phyloP scores from a whole-genome alignment of 2,888 invertebrate species.

The Eulithis testata region DNA sequence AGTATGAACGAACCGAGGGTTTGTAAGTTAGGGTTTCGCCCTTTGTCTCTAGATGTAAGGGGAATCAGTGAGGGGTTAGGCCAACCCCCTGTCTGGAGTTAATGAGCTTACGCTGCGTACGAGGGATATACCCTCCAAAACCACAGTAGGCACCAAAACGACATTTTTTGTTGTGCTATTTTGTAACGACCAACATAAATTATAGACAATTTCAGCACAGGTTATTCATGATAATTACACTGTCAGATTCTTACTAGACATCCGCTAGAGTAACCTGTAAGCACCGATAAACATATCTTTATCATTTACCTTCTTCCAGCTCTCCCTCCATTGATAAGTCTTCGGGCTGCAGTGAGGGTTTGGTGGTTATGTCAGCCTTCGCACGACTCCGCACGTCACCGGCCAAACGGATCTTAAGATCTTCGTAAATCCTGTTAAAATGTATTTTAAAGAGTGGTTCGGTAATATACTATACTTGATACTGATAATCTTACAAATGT shows the following conservation, averaged over 20 bases:
- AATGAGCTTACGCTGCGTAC: conserved; percentile 5
- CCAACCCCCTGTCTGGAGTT: conserved; percentile 13
- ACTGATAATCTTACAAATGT: too few relatives aligned
- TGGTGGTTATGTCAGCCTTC: conserved; percentile 62
- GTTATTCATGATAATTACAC: too few relatives aligned
- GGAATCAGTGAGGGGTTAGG: conserved; percentile 3
- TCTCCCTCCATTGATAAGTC: conserved; percentile 54
- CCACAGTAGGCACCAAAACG: background rate
- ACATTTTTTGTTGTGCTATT: too few relatives aligned
- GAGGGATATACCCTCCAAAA: conserved; percentile 2
- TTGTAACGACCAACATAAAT: too few relatives aligned
- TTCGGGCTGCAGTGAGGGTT: conserved; percentile 43
- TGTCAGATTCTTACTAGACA: too few relatives aligned
- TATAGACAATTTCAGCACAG: too few relatives aligned
- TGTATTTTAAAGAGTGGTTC: too few relatives aligned
- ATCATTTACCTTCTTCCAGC: conserved; percentile 54
- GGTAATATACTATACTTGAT: too few relatives aligned
- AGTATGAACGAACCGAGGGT: conserved; percentile 6
- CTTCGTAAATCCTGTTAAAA: conserved; percentile 58
- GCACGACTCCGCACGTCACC: conserved; percentile 59
- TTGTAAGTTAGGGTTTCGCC: background rate
- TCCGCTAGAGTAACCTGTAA: too few relatives aligned
- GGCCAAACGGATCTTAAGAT: conserved; percentile 54
- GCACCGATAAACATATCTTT: too few relatives aligned
- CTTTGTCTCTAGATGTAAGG: conserved; percentile 16